phyloP scores from a whole-genome alignment of 2,113 vertebrate genomes.

The Equus quagga region DNA sequence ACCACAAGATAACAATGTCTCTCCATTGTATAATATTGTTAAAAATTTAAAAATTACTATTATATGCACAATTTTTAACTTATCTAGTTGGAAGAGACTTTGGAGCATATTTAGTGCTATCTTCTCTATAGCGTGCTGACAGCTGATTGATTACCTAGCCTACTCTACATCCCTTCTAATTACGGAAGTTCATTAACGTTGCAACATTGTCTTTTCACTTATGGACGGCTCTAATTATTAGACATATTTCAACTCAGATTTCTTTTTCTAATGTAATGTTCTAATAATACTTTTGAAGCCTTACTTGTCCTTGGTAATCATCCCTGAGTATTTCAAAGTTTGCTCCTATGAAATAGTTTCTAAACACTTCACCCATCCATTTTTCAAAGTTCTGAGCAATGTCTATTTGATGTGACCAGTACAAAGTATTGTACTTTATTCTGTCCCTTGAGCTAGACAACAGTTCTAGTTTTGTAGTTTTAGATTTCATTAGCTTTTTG shows the following conservation, averaged over 20 bases:
- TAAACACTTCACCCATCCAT: not conserved
- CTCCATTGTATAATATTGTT: not conserved
- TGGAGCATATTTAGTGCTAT: not conserved
- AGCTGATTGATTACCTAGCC: slow-evolving; percentile 7
- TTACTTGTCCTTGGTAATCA: slow-evolving; percentile 19
- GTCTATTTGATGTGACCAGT: not conserved
- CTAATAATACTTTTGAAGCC: slow-evolving; percentile 32
- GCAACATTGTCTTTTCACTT: not conserved
- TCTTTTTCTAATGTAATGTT: slow-evolving; percentile 28
- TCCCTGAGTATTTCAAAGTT: not conserved
- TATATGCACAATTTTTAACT: not conserved
- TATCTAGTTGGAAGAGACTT: not conserved
- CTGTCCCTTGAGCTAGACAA: not conserved
- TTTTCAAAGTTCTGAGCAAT: not conserved
- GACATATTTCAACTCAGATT: slow-evolving; percentile 1
- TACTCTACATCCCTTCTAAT: not conserved
- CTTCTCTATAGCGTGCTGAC: not conserved
- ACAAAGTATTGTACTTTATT: not conserved
- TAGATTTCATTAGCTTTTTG: not conserved
- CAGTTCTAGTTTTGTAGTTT: not conserved
- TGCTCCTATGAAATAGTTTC: not conserved
- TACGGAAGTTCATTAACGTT: not conserved
- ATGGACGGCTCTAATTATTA: not conserved
- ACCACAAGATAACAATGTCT: not conserved
- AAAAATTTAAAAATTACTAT: not conserved